Conservation (phyloP, 2,113 vertebrate species). For the Hyperopisus bebe region DNA sequence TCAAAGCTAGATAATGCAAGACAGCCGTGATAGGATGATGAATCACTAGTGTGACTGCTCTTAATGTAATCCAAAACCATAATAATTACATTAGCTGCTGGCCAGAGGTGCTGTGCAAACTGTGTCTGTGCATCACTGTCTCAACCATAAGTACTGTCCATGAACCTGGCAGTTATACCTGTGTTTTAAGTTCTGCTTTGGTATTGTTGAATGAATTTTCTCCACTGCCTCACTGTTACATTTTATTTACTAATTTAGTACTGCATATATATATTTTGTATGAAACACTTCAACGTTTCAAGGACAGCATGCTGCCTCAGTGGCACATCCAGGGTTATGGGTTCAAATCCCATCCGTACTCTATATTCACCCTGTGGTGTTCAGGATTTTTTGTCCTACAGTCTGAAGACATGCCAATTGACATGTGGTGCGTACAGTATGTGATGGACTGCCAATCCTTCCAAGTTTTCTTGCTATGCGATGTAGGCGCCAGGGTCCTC, state of each 20-base stretch:
- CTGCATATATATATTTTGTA: not conserved
- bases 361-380: not conserved
- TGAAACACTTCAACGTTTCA: not conserved
- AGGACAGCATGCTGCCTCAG: not conserved
- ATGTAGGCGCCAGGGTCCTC: not conserved
- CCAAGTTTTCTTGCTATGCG: not conserved
- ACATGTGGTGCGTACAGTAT: not conserved
- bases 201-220: slow-evolving; percentile 26
- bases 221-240: not conserved
- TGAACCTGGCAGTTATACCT: slow-evolving; percentile 31
- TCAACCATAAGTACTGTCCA: slow-evolving; percentile 29
- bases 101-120: slow-evolving; percentile 21
- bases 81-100: slow-evolving; percentile 35
- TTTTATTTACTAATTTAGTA: not conserved
- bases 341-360: not conserved
- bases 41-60: slow-evolving; percentile 23
- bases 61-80: slow-evolving; percentile 38
- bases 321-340: not conserved
- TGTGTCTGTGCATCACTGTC: slow-evolving; percentile 11
- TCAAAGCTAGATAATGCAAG: not conserved
- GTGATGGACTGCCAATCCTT: not conserved
- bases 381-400: not conserved
- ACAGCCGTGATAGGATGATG: not conserved
- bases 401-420: not conserved
- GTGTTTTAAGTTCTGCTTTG: slow-evolving; percentile 26